These are phyloP conservation scores for Agrotis ipsilon DNA, from an alignment of 2,888 invertebrate species.

Conservation along the genomic window DNA sequence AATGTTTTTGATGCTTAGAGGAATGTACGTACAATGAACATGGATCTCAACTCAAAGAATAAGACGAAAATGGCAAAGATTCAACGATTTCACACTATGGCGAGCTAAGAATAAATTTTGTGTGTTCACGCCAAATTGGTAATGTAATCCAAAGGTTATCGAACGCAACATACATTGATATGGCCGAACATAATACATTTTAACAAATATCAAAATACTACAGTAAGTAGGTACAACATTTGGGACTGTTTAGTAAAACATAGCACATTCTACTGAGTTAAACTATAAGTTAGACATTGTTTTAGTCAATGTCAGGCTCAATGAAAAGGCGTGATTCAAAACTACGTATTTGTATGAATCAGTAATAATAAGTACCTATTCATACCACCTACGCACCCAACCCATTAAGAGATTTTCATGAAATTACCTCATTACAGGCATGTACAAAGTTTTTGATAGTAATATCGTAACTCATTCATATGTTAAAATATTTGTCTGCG, in stretches of 20 bases:
- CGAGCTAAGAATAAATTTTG: conserved; percentile 6
- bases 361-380: conserved; percentile 17
- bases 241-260: conserved; percentile 23
- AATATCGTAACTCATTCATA: conserved; percentile 39
- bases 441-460: conserved; percentile 22
- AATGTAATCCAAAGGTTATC: conserved; percentile 49
- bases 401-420: conserved; percentile 38
- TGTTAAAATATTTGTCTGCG: conserved; percentile 57
- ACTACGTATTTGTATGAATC: conserved; percentile 37
- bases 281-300: conserved; percentile 17
- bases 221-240: conserved; percentile 8
- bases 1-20: too few species aligned
- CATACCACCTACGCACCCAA: conserved; percentile 41
- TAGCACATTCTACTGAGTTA: conserved; percentile 22
- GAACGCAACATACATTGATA: conserved; percentile 35
- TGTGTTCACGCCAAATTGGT: conserved; percentile 24
- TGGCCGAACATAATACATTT: conserved; percentile 19
- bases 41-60: neutral
- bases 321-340: conserved; percentile 41
- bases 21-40: too few species aligned
- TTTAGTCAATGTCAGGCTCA: conserved; percentile 41
- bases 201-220: conserved; percentile 30
- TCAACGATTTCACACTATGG: neutral
- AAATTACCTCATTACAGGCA: conserved; percentile 18
- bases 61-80: neutral